Evolutionary conservation across 1,140 invertebrate species (phyloP).

Genomic region (Drosophila grimshawi): DNA sequence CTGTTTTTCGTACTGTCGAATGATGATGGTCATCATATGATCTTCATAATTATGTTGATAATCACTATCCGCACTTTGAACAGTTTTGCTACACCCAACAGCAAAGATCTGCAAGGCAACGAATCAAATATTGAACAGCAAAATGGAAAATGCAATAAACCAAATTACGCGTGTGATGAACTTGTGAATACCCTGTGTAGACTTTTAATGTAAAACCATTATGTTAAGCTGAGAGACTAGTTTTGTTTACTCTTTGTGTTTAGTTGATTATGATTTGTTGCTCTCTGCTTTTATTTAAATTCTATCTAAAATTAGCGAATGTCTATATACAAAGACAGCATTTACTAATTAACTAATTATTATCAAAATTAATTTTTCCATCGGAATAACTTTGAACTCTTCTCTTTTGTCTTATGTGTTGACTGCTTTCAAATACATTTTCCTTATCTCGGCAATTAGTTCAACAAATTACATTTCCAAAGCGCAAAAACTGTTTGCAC

Average conservation of each 20-base stretch:
- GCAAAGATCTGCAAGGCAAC: not conserved
- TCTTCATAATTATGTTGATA: not conserved
- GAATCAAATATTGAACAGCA: not conserved
- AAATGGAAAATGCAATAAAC: constrained; percentile 2
- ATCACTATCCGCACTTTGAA: not conserved
- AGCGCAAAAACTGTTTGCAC: not conserved
- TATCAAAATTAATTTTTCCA: too few relatives aligned
- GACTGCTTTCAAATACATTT: not conserved
- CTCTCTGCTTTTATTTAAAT: too few relatives aligned
- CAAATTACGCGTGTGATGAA: not conserved
- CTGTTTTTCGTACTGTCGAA: not conserved
- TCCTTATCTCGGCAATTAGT: constrained; percentile 26
- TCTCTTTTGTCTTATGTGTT: not conserved
- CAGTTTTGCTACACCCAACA: constrained; percentile 12
- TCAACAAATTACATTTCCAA: constrained; percentile 11
- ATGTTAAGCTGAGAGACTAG: too few relatives aligned
- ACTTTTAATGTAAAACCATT: too few relatives aligned
- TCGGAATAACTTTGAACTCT: not conserved
- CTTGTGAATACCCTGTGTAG: not conserved
- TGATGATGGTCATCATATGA: not conserved
- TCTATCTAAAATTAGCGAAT: too few relatives aligned
- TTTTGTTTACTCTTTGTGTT: too few relatives aligned
- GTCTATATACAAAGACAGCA: too few relatives aligned
- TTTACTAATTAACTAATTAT: not conserved
- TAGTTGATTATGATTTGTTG: too few relatives aligned